Percentiles rank a stretch among this genome's conserved stretches.
Conservation (phyloP, 2,888 invertebrate species). For the Tetropium fuscum region DNA sequence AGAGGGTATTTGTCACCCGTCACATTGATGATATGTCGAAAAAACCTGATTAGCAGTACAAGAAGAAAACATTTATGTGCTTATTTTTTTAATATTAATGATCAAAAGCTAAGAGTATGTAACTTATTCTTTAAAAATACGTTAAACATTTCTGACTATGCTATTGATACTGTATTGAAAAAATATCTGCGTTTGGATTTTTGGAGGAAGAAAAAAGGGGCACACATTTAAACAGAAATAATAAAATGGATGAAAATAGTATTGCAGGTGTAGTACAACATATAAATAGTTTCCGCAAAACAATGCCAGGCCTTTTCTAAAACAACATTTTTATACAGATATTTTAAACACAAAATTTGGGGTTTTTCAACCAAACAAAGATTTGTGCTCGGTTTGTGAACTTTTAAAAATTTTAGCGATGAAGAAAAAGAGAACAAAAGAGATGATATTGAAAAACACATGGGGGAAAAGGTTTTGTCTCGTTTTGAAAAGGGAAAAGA, state of each 20-base stretch:
- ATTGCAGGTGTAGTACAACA: constrained; percentile 5
- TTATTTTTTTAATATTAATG: constrained; percentile 10
- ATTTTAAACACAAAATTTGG: constrained; percentile 13
- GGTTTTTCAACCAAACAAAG: constrained; percentile 14
- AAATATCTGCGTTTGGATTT: constrained; percentile 17
- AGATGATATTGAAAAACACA: constrained; percentile 2
- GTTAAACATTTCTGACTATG: constrained; percentile 7
- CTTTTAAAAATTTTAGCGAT: background rate
- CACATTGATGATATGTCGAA: constrained; percentile 2
- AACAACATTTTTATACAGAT: constrained; percentile 6
- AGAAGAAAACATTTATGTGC: constrained; percentile 15
- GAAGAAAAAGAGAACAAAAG: constrained; percentile 9
- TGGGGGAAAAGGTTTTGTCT: constrained; percentile 11
- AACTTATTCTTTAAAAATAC: constrained; percentile 16
- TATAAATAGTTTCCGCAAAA: constrained; percentile 11
- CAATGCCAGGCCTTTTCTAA: constrained; percentile 2
- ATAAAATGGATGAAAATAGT: constrained; percentile 5
- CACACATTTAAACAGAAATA: constrained; percentile 1
- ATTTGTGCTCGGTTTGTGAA: constrained; percentile 14
- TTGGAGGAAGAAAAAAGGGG: constrained; percentile 12
- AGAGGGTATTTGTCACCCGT: constrained; percentile 8
- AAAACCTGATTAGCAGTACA: constrained; percentile 8
- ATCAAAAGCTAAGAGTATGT: constrained; percentile 12
- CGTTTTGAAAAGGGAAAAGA: constrained; percentile 2
- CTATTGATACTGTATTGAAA: constrained; percentile 21